Evolutionary conservation across 2,113 vertebrate species (phyloP), one percentile per base, ranked within the genome.

Genomic region (Rhinopomastus cyanomelas): DNA sequence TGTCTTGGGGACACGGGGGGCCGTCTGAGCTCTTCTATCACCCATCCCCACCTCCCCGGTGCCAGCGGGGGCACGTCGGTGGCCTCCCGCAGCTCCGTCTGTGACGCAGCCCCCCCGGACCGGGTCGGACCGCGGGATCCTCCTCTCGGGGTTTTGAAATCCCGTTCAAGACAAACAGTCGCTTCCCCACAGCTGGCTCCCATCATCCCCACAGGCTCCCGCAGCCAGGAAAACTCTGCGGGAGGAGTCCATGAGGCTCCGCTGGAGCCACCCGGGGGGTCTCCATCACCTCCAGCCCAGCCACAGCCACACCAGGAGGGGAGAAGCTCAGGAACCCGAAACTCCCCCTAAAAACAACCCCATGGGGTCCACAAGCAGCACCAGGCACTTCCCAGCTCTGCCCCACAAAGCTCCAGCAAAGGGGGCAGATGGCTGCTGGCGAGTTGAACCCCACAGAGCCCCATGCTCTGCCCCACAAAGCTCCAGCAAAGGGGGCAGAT

Each of bases 291-390:
- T 71, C 4, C 11, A 27, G 34, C 55, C 51, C 68, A 29, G 13
- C 36, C 6, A 27, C 46, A 12, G 39, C 39, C 39, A 12, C 39
- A 1, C 5, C 20, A 26, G 44, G 32, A 5, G 21, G 21, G 11
- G 3, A 25, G 39, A 72, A 51, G 3, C n/a, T 23, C 19, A 2
- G 15, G 57, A 79, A 34, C 30, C 36, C 26, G 3, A 27, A 22
- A 12, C 5, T 18, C 49, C 60, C 51, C 59, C 52, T n/a, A n/a
- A n/a, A 49, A 19, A 23, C n/a, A 87, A 26, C 12, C 3, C 37
- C 7, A 17, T 5, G 0, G 13, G 66, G 27, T 29, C 14, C 5
- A 0, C 21, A 8, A 30, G 26, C 55, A 12, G 8, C 17, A 0
- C 0, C 0, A 56, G 62, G 37, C 71, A 64, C 56, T 32, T 1